Conservation (phyloP, 2,888 invertebrate species). For the Tryphoninae sp. region DNA sequence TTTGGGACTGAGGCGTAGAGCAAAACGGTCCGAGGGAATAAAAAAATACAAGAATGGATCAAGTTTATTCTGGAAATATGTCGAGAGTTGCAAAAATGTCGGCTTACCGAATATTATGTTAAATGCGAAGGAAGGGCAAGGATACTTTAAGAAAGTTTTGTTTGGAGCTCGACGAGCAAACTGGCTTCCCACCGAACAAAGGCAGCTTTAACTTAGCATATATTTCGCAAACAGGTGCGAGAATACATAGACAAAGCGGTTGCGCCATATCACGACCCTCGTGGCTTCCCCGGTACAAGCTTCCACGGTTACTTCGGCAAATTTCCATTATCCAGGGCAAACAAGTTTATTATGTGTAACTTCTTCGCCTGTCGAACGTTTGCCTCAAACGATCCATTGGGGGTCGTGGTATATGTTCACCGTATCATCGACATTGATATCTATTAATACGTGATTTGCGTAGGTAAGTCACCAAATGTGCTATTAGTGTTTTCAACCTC, state of each 20-base stretch:
- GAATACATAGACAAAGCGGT: constrained; percentile 8
- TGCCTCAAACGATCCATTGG: neutral
- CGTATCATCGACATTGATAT: neutral
- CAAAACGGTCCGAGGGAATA: neutral
- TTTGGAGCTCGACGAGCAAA: constrained; percentile 8
- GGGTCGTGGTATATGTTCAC: neutral
- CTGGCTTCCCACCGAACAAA: constrained; percentile 27
- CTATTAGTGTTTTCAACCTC: neutral
- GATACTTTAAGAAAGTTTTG: constrained; percentile 36
- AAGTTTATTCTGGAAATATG: constrained; percentile 1
- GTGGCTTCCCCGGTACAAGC: neutral
- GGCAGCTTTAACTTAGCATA: constrained; percentile 50
- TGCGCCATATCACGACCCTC: neutral
- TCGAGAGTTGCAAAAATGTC: neutral
- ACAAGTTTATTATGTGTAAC: neutral
- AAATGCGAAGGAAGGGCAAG: constrained; percentile 22
- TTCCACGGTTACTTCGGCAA: constrained; percentile 15
- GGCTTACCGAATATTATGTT: constrained; percentile 32
- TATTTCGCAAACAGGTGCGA: constrained; percentile 35
- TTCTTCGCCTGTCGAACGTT: neutral
- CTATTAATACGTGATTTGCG: neutral
- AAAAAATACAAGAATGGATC: neutral
- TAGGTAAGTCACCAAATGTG: neutral
- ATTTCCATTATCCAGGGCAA: constrained; percentile 9
- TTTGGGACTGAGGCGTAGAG: neutral